These are phyloP conservation scores for Pristionchus maxplancki DNA, from an alignment of 2,888 invertebrate genomes.

Conservation along the genomic window DNA sequence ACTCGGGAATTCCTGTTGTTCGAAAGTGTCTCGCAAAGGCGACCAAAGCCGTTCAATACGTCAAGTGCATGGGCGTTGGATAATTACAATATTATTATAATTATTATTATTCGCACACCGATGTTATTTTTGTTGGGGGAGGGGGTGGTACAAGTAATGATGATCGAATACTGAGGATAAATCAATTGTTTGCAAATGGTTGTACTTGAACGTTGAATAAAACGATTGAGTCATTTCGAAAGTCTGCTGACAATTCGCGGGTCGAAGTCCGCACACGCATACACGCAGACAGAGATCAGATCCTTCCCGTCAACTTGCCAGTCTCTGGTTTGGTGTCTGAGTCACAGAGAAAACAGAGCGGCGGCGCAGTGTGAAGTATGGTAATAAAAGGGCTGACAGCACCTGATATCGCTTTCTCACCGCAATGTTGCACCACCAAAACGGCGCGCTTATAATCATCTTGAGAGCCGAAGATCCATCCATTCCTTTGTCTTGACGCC, in stretches of 20 bases:
- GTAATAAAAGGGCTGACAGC: background rate
- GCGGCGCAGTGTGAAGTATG: background rate
- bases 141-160: no score
- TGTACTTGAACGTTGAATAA: no score
- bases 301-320: background rate
- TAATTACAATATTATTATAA: no score
- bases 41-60: background rate
- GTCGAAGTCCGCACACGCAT: no score
- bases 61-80: background rate
- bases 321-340: slow-evolving; percentile 2
- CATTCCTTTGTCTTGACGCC: background rate
- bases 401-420: background rate
- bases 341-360: background rate
- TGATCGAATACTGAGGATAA: no score
- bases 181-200: no score
- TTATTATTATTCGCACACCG: no score
- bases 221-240: no score
- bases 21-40: background rate
- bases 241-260: no score
- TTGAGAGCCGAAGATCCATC: background rate
- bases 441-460: background rate
- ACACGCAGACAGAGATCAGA: background rate
- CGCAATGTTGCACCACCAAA: slow-evolving; percentile 12
- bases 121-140: no score
- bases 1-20: background rate